Base-by-base conservation (phyloP, 2,797 vertebrate species). In the Coilia nasus region DNA sequence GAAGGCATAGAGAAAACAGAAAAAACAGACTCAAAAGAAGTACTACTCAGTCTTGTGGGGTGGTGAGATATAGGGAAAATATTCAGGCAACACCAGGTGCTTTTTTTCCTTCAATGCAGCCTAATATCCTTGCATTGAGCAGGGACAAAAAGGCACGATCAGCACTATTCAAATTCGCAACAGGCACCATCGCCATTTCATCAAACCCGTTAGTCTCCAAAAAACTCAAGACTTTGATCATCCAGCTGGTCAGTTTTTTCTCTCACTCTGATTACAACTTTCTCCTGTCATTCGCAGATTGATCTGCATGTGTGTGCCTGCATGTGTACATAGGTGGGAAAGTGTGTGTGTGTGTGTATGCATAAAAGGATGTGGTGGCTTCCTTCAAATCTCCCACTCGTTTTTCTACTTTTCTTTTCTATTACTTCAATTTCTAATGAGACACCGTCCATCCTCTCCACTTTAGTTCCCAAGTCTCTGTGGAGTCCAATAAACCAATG, bases 401-500 rank as follows among this genome's bases (percentile, higher is more conserved):
- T 54, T 21, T 14, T 17, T 15, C 3, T 90, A 90, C 90, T 91
- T 91, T 91, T 90, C 90, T 87, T 85, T 67, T 85, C 90, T 88
- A 87, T 14, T 60, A 0, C 75, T 57, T 82, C 81, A 81, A 62
- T 84, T 47, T 78, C 64, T 50, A 93, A 95, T 93, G 91, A 90
- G 90, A 92, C 93, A 95, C 94, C 35, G 19, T 19, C 71, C 31
- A 6, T 78, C 35, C 71, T 78, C 14, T 41, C 71, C 71, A 35
- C 17, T 19, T 44, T 78, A 21, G 71, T 78, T 15, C 41, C 71
- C 71, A 15, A 21, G 64, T n/a, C 71, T 35, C 90, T 87, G 90
- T 89, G 88, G 91, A 94, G 95, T 94, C 94, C 95, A 95, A 96
- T 96, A 94, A 94, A 91, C 90, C 90, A 87, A 83, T 23, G 11